Evolutionary conservation across 1,140 invertebrate genomes (phyloP).

Genomic region (Drosophila pachea): DNA sequence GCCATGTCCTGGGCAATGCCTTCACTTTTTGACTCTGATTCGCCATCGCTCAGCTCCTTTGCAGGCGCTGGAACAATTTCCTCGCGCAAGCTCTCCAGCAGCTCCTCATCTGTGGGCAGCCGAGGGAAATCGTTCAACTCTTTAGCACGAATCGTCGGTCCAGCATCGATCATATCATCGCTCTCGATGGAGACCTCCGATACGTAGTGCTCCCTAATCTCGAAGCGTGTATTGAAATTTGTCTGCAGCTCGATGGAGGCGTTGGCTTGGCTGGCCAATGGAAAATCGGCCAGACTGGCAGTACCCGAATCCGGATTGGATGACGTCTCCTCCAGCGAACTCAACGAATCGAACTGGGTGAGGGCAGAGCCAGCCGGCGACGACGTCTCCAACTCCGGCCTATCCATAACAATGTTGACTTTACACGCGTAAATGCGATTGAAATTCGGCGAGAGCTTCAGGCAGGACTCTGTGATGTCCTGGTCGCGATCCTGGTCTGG

Average conservation of each 20-base stretch:
- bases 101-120: constrained; percentile 63
- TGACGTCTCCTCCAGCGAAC: constrained; percentile 70
- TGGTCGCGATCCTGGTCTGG: constrained; percentile 24
- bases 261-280: constrained; percentile 52
- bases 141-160: constrained; percentile 5
- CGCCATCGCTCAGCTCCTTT: background rate
- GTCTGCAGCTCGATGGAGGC: constrained; percentile 58
- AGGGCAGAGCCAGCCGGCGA: background rate
- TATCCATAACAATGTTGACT: constrained; percentile 64
- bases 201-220: constrained; percentile 63
- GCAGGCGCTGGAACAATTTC: constrained; percentile 11
- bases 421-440: constrained; percentile 74
- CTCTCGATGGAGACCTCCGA: constrained; percentile 59
- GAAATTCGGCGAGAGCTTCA: constrained; percentile 71
- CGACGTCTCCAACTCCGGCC: background rate
- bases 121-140: constrained; percentile 57
- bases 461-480: constrained; percentile 16
- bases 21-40: background rate
- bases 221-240: constrained; percentile 64
- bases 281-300: constrained; percentile 73
- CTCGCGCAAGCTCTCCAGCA: constrained; percentile 64
- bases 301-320: constrained; percentile 77
- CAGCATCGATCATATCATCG: background rate
- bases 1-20: constrained; percentile 8
- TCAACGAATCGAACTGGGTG: constrained; percentile 67